A percentile compares a stretch with the other conserved stretches of the same genome.
Conservation (phyloP, 2,113 vertebrate species). For the Tor tambroides region DNA sequence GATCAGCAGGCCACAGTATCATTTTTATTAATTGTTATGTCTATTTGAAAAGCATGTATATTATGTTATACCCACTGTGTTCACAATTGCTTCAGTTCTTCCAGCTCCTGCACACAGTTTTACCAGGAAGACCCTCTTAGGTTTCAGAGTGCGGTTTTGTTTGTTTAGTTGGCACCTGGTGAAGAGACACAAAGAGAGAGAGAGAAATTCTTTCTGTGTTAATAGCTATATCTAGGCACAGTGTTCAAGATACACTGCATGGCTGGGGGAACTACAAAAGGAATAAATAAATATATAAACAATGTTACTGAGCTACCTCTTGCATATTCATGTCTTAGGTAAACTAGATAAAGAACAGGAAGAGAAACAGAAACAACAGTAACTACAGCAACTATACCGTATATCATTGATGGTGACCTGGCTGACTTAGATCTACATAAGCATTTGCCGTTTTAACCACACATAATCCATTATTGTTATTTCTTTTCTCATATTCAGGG, state of each 20-base stretch:
- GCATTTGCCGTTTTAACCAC: neutral
- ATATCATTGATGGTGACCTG: neutral
- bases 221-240: constrained; percentile 13
- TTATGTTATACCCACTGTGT: constrained; percentile 66
- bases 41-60: constrained; percentile 31
- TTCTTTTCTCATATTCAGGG: neutral
- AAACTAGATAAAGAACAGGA: constrained; percentile 41
- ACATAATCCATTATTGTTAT: neutral
- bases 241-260: constrained; percentile 20
- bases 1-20: constrained; percentile 16
- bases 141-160: constrained; percentile 61
- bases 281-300: constrained; percentile 53
- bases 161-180: constrained; percentile 74
- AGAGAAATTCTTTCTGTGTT: constrained; percentile 41
- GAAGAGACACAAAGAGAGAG: constrained; percentile 30
- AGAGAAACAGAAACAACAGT: constrained; percentile 39
- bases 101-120: constrained; percentile 56
- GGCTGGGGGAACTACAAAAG: constrained; percentile 28
- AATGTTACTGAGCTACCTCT: constrained; percentile 28
- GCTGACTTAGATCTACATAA: neutral
- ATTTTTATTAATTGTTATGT: constrained; percentile 23
- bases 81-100: constrained; percentile 64
- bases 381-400: constrained; percentile 24
- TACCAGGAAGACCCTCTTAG: constrained; percentile 65
- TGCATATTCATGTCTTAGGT: constrained; percentile 48